Evolutionary conservation across 2,888 invertebrate genomes (phyloP), one percentile per base, ranked within the genome.

Genomic region (Caenorhabditis macrosperma): DNA sequence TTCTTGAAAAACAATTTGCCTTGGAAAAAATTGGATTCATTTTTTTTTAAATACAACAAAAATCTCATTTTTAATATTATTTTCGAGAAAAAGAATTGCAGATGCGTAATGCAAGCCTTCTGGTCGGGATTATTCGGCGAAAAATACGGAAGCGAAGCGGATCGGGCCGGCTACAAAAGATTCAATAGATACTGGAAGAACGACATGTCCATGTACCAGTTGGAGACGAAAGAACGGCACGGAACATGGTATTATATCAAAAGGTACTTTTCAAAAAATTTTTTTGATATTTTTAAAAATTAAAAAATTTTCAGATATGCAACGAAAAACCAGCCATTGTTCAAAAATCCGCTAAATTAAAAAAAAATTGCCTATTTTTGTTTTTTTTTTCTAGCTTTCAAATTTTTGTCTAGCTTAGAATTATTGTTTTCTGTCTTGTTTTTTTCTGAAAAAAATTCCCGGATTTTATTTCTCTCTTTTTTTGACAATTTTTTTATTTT

Each of bases 91-190:
- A 24, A 1, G 15, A 5, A 1, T 44, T 75, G 44, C 24, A 83
- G 89, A 68, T 89, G 89, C 71, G 89, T 89, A 17, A 89, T 89
- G 88, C 88, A 90, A 61, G 90, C 90, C 7, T 88, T 88, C 66
- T 90, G 90, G 90, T 82, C 88, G 9, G 90, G 90, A 0, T 81
- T 90, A 15, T 90, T 90, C 60, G 88, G 94, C 94, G 87, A 90
- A 41, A 82, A 85, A 46, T 90, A 86, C 2, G 83, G 87, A 24
- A 83, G 84, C 5, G 86, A 87, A 30, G 85, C 88, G 52, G 89
- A 90, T 57, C 83, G 88, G 46, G 83, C 86, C 15, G 89, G 89
- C 12, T 89, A 89, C 75, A 88, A 89, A 60, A 82, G 89, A 33
- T 89, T 90, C 75, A 88, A 87, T 52, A 77, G 84, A 50, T 87